Percentiles rank a stretch among this genome's conserved stretches.
Conservation (phyloP, 2,888 invertebrate genomes). For the Callyntrura sp. region DNA sequence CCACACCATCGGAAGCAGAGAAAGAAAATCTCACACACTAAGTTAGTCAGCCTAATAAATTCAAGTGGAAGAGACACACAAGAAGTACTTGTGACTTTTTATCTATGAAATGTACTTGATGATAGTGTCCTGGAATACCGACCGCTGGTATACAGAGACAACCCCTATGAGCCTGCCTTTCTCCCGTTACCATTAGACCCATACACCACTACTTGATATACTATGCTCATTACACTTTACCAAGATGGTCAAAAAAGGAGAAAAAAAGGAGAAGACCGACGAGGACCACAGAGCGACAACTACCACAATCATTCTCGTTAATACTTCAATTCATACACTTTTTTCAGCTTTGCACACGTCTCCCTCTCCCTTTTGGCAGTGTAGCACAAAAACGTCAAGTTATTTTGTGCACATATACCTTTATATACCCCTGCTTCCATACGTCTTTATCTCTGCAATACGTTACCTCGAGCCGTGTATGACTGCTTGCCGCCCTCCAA, state of each 20-base stretch:
- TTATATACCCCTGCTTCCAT: not conserved
- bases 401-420: not conserved
- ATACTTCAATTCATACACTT: conserved; percentile 71
- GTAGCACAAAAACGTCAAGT: conserved; percentile 43
- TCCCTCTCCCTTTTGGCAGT: conserved; percentile 61
- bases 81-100: conserved; percentile 81
- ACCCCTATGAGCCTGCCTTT: not conserved
- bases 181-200: not conserved
- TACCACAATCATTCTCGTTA: conserved; percentile 61
- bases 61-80: conserved; percentile 73
- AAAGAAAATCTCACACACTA: conserved; percentile 43
- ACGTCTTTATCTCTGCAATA: not conserved
- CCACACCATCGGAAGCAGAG: not conserved
- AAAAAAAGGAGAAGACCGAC: conserved; percentile 46
- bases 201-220: conserved; percentile 28
- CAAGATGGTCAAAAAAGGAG: conserved; percentile 8
- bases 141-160: not conserved
- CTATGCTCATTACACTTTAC: conserved; percentile 53
- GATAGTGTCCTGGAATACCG: not conserved
- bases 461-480: too few relatives aligned
- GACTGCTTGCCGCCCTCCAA: not conserved
- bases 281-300: conserved; percentile 16
- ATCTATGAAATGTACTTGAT: conserved; percentile 81
- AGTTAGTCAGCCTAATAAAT: conserved; percentile 80
- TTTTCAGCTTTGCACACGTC: conserved; percentile 60